Evolutionary conservation across 2,888 invertebrate genomes (phyloP).

Genomic region (Micoletzkya japonica): DNA sequence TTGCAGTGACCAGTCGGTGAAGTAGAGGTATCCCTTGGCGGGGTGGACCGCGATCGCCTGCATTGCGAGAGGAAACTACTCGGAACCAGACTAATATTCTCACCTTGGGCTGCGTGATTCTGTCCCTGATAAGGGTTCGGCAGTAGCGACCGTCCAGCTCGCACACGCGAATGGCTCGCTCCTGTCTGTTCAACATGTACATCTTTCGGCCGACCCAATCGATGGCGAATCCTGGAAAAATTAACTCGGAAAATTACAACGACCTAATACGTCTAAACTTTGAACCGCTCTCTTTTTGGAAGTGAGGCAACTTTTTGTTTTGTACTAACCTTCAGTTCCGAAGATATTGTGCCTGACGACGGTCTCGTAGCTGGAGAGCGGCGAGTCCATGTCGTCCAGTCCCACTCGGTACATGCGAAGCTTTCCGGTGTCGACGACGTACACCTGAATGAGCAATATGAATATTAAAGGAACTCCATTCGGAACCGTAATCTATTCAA

Average conservation of each 20-base stretch:
- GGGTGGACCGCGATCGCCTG: slow-evolving; percentile 92
- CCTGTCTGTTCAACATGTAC: slow-evolving; percentile 94
- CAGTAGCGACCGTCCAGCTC: slow-evolving; percentile 88
- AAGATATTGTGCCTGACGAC: slow-evolving; percentile 89
- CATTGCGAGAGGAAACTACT: not conserved
- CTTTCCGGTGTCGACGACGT: slow-evolving; percentile 84
- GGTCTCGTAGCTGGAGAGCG: slow-evolving; percentile 73
- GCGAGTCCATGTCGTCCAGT: slow-evolving; percentile 52
- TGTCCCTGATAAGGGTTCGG: slow-evolving; percentile 76
- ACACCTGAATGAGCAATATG: slow-evolving; percentile 65
- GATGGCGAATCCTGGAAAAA: slow-evolving; percentile 74
- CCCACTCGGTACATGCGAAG: slow-evolving; percentile 58
- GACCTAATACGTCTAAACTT: not conserved
- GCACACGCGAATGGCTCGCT: slow-evolving; percentile 90
- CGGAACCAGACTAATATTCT: slow-evolving; percentile 90
- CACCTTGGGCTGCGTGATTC: slow-evolving; percentile 92
- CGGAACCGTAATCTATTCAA: no score
- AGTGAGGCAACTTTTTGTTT: not conserved
- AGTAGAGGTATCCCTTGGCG: slow-evolving; percentile 77
- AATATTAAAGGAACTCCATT: no score
- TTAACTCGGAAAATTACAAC: not conserved
- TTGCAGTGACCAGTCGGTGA: slow-evolving; percentile 84
- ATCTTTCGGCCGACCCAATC: slow-evolving; percentile 95
- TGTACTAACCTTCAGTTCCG: slow-evolving; percentile 89
- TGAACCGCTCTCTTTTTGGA: not conserved